Evolutionary conservation across 2,888 invertebrate species (phyloP).

Genomic region (Epistrophella euchroma): DNA sequence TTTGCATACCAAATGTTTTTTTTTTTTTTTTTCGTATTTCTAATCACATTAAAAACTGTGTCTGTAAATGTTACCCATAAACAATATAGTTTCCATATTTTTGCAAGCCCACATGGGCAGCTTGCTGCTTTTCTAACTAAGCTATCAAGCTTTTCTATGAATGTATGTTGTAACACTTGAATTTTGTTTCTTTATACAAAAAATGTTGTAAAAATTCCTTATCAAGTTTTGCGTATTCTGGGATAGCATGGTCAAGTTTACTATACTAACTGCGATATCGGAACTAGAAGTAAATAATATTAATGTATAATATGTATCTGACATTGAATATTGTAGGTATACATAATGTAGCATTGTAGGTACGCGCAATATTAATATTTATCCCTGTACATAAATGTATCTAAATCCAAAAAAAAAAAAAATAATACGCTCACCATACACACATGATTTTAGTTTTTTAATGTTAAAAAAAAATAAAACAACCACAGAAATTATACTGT

Average conservation of each 20-base stretch:
- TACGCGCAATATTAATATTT: neutral
- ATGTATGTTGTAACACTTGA: neutral
- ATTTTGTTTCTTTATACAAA: conserved; percentile 10
- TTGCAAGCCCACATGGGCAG: neutral
- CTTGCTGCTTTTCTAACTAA: neutral
- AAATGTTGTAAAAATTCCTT: conserved; percentile 11
- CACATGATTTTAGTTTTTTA: conserved; percentile 4
- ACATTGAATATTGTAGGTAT: conserved; percentile 4
- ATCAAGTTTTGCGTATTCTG: conserved; percentile 37
- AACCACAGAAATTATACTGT: conserved; percentile 16
- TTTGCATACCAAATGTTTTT: neutral
- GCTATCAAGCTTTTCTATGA: neutral
- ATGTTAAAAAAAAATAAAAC: neutral
- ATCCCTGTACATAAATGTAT: neutral
- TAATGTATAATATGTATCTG: neutral
- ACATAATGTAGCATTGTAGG: neutral
- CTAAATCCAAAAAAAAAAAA: neutral
- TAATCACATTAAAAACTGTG: neutral
- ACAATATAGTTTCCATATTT: neutral
- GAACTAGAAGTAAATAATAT: conserved; percentile 51
- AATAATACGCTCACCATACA: neutral
- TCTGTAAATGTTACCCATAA: neutral
- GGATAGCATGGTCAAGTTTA: conserved; percentile 65
- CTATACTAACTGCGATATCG: conserved; percentile 32
- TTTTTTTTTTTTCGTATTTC: no score